Percentiles rank a stretch among this genome's conserved stretches.
phyloP scores from a whole-genome alignment of 2,888 invertebrate genomes.

The Loripinus fragilis region DNA sequence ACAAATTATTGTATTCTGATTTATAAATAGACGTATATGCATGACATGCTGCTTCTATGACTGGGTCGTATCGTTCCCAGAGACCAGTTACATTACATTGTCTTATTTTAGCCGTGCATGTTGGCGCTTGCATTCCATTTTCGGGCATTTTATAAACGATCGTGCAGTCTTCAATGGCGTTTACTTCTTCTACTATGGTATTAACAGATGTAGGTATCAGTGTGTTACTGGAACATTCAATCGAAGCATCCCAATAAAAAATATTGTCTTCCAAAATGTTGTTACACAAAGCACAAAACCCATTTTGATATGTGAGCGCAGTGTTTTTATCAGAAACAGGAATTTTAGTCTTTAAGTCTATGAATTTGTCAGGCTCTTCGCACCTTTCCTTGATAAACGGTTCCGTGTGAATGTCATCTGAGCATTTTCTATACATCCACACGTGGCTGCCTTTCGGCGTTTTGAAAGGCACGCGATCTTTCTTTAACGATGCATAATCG shows the following conservation, averaged over 20 bases:
- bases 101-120: not conserved
- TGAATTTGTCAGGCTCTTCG: not conserved
- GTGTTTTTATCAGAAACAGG: not conserved
- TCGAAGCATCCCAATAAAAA: not conserved
- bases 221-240: not conserved
- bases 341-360: not conserved
- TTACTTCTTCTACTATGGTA: not conserved
- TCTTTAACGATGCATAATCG: not conserved
- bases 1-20: not conserved
- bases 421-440: not conserved
- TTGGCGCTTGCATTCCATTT: too few species aligned
- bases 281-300: not conserved
- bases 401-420: not conserved
- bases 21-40: slow-evolving; percentile 2
- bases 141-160: not conserved
- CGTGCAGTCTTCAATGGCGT: not conserved
- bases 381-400: not conserved
- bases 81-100: slow-evolving; percentile 1
- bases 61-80: slow-evolving; percentile 8
- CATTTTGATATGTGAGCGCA: not conserved
- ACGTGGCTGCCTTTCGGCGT: not conserved
- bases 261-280: not conserved
- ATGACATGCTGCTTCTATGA: slow-evolving; percentile 14
- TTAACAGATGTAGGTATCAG: not conserved
- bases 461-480: not conserved